phyloP scores from a whole-genome alignment of 2,113 vertebrate genomes.

The Malurus cyaneus region DNA sequence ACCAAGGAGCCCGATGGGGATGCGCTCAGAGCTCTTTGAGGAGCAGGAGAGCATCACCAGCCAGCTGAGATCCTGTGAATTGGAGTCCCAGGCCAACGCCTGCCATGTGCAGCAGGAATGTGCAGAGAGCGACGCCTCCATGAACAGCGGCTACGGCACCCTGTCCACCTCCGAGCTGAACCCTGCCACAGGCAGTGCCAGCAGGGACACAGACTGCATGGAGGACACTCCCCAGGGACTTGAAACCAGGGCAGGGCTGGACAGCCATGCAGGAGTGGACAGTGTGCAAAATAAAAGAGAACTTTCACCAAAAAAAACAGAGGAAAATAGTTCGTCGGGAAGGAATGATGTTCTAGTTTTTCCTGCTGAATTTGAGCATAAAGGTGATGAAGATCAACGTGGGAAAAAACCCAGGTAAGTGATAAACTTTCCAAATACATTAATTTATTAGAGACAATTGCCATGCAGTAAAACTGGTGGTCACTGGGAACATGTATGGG shows the following conservation, averaged over 20 bases:
- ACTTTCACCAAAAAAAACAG: accelerated
- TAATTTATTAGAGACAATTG: not conserved
- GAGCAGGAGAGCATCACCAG: constrained; percentile 61
- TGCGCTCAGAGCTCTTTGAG: constrained; percentile 58
- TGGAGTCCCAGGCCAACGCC: constrained; percentile 31
- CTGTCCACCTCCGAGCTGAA: constrained; percentile 75
- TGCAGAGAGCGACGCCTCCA: constrained; percentile 60
- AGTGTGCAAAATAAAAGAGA: not conserved
- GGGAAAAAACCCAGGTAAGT: constrained; percentile 65
- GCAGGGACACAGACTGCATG: not conserved
- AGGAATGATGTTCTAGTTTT: not conserved
- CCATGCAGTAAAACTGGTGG: not conserved
- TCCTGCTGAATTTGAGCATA: constrained; percentile 31
- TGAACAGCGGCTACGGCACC: constrained; percentile 88
- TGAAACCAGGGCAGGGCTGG: not conserved
- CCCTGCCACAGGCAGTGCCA: not conserved
- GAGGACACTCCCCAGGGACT: not conserved
- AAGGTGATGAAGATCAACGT: constrained; percentile 39
- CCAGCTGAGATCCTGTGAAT: constrained; percentile 49
- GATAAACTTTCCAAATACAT: not conserved
- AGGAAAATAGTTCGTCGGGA: not conserved
- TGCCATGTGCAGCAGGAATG: constrained; percentile 42
- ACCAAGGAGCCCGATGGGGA: constrained; percentile 65
- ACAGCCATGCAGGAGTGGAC: accelerated
- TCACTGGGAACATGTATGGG: not conserved